Percentiles rank a stretch among this genome's conserved stretches.
Evolutionary conservation across 2,888 invertebrate species (phyloP).

Genomic region (Lampropteryx suffumata): DNA sequence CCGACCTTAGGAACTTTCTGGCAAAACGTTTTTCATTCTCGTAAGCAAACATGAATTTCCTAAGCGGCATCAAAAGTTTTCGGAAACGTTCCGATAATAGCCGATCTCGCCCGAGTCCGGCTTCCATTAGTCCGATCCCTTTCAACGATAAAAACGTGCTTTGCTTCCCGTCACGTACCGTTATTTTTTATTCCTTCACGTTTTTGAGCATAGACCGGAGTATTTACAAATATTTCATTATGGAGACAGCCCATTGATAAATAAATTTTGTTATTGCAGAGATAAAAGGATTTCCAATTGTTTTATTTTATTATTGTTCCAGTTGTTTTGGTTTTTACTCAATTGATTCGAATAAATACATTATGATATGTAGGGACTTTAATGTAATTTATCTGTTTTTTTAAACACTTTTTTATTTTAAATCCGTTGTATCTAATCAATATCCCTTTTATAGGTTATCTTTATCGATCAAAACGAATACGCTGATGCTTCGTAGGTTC

Average conservation of each 20-base stretch:
- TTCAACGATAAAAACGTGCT: constrained; percentile 72
- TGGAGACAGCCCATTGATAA: constrained; percentile 62
- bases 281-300: constrained; percentile 62
- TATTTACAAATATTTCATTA: constrained; percentile 70
- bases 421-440: no score
- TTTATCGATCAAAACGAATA: no score
- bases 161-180: constrained; percentile 73
- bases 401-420: no score
- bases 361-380: no score
- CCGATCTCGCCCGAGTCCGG: constrained; percentile 51
- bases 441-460: no score
- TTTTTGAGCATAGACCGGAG: constrained; percentile 61
- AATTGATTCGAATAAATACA: no score
- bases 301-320: constrained; percentile 58
- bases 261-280: constrained; percentile 55
- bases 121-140: constrained; percentile 69
- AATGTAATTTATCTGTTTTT: no score
- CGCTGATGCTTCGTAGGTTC: no score
- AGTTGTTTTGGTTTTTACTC: constrained; percentile 16
- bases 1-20: constrained; percentile 3
- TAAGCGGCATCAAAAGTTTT: constrained; percentile 36
- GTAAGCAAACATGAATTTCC: constrained; percentile 31
- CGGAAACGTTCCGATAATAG: constrained; percentile 45
- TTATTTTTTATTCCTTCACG: constrained; percentile 66
- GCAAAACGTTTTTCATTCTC: constrained; percentile 31